These are phyloP conservation scores for Metridium senile DNA, from an alignment of 92 coral and sea anemone species.

Conservation along the genomic window DNA sequence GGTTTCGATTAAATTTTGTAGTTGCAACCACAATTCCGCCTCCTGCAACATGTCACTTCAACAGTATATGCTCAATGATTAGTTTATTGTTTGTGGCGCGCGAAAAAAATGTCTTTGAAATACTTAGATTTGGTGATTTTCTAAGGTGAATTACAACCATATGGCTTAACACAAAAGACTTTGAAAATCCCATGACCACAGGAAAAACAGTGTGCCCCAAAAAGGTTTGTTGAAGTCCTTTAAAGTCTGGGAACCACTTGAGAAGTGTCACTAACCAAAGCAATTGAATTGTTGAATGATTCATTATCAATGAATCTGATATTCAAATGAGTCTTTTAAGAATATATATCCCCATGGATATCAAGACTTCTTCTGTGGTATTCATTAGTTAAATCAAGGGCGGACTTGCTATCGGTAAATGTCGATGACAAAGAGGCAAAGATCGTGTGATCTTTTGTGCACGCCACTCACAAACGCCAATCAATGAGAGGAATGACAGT, in stretches of 20 bases:
- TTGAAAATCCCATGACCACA: conserved; percentile 2
- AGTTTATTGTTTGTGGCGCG: not conserved
- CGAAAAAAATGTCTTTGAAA: conserved; percentile 1
- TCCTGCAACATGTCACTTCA: not conserved
- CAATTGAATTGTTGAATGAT: conserved; percentile 4
- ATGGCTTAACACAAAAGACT: conserved; percentile 7
- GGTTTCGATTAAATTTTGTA: not conserved
- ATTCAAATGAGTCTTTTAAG: conserved; percentile 5
- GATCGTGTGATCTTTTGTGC: conserved; percentile 52
- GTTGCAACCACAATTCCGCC: conserved; percentile 12
- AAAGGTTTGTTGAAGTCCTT: conserved; percentile 2
- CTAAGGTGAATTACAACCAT: not conserved
- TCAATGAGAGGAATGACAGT: conserved; percentile 52
- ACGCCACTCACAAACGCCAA: conserved; percentile 57
- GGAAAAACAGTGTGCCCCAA: not conserved
- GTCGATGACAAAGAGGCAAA: conserved; percentile 22
- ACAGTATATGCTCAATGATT: not conserved
- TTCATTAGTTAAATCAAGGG: conserved; percentile 30
- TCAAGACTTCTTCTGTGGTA: conserved; percentile 67
- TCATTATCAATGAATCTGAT: not conserved
- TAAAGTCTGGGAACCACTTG: not conserved
- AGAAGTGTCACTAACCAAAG: not conserved
- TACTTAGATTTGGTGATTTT: not conserved
- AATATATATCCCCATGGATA: conserved; percentile 77
- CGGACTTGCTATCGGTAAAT: conserved; percentile 19